phyloP scores from a whole-genome alignment of 2,888 invertebrate genomes.

The Tricholauxania praeusta region DNA sequence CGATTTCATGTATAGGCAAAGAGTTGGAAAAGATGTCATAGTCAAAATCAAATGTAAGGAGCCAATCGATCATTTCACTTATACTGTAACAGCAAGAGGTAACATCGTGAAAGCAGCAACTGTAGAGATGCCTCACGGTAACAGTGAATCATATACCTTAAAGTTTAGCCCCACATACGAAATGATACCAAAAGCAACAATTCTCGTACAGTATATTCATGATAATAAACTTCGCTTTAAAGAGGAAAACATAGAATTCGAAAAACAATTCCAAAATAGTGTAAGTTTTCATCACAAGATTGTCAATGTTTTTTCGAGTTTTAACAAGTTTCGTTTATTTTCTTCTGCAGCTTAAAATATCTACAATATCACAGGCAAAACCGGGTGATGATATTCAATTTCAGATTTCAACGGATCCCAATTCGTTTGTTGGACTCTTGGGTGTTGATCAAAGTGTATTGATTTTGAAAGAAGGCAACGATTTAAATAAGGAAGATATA shows the following conservation, averaged over 20 bases:
- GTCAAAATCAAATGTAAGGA: too few species aligned
- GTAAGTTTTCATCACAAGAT: slow-evolving; percentile 68
- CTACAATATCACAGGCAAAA: slow-evolving; percentile 75
- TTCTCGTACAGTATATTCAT: slow-evolving; percentile 82
- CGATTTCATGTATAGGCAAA: too few species aligned
- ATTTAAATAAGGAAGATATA: slow-evolving; percentile 71
- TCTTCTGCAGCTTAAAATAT: slow-evolving; percentile 74
- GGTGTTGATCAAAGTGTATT: slow-evolving; percentile 89
- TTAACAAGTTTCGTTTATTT: not conserved
- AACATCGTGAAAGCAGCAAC: slow-evolving; percentile 70
- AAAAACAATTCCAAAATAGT: slow-evolving; percentile 83
- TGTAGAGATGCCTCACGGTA: slow-evolving; percentile 69
- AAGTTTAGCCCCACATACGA: slow-evolving; percentile 80
- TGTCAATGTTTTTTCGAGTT: not conserved
- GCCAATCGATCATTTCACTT: too few species aligned
- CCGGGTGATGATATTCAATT: slow-evolving; percentile 85
- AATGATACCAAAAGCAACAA: slow-evolving; percentile 87
- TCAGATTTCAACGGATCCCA: slow-evolving; percentile 82
- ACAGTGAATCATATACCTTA: slow-evolving; percentile 70
- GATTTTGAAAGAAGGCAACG: slow-evolving; percentile 76
- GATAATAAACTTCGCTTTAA: slow-evolving; percentile 87
- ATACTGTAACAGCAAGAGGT: slow-evolving; percentile 27
- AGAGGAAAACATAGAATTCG: slow-evolving; percentile 82
- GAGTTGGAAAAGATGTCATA: too few species aligned
- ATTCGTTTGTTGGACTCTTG: slow-evolving; percentile 87